Percentiles rank a stretch among this genome's conserved stretches.
Evolutionary conservation across 2,113 vertebrate species (phyloP).

Genomic region (Cromileptes altivelis): DNA sequence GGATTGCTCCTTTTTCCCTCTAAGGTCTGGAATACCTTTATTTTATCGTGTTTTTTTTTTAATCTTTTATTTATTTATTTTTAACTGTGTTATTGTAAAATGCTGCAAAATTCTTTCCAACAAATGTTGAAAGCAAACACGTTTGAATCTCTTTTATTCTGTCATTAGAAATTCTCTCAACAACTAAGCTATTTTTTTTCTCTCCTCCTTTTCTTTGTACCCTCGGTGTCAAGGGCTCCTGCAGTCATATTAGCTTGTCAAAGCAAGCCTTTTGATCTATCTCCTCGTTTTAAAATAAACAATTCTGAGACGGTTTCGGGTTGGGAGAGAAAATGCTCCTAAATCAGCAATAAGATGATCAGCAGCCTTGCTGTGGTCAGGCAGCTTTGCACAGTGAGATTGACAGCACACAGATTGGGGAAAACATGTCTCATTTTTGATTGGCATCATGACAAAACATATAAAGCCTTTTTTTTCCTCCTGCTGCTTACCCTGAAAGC

Average conservation of each 20-base stretch:
- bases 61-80: too few species aligned
- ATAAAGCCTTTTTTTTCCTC: slow-evolving; percentile 23
- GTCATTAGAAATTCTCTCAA: slow-evolving; percentile 6
- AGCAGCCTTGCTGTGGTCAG: neutral
- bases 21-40: neutral
- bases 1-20: neutral
- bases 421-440: slow-evolving; percentile 58
- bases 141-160: neutral
- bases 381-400: slow-evolving; percentile 27
- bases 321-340: slow-evolving; percentile 22
- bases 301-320: slow-evolving; percentile 35
- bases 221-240: slow-evolving; percentile 19
- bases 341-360: slow-evolving; percentile 35
- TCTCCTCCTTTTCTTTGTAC: neutral
- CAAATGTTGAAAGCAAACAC: neutral
- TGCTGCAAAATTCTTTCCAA: neutral
- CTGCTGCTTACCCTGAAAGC: slow-evolving; percentile 19
- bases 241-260: slow-evolving; percentile 45
- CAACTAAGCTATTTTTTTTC: neutral
- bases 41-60: neutral
- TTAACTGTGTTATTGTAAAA: neutral
- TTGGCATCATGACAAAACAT: slow-evolving; percentile 56
- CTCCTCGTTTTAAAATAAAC: slow-evolving; percentile 44
- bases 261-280: slow-evolving; percentile 38
- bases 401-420: slow-evolving; percentile 39